Percentiles rank a stretch among this genome's conserved stretches.
Conservation (phyloP, 2,888 invertebrate genomes). For the Baronia brevicornis region DNA sequence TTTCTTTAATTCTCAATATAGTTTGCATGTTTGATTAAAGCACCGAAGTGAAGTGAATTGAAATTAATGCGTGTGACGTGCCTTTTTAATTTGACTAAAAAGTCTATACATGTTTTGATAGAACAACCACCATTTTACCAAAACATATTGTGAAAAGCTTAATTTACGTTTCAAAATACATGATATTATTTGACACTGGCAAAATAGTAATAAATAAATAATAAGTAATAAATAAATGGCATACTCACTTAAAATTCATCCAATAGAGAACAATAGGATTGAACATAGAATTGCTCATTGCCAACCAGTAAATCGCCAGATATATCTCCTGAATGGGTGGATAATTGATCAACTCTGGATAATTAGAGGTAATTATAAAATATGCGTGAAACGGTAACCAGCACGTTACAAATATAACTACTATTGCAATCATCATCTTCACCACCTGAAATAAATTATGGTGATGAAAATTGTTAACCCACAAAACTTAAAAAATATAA, state of each 20-base stretch:
- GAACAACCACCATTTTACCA: too few relatives aligned
- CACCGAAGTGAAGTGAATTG: too few relatives aligned
- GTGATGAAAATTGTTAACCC: background rate
- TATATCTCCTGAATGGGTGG: constrained; percentile 86
- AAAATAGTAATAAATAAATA: background rate
- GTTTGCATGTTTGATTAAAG: too few relatives aligned
- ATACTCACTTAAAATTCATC: constrained; percentile 89
- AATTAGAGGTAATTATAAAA: constrained; percentile 84
- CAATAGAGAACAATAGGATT: constrained; percentile 93
- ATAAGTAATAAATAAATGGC: background rate
- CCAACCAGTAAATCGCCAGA: constrained; percentile 88
- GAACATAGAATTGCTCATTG: constrained; percentile 95
- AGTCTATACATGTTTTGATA: too few relatives aligned
- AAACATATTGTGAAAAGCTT: background rate
- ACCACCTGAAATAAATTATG: constrained; percentile 8
- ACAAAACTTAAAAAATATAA: too few relatives aligned
- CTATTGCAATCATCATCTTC: constrained; percentile 93
- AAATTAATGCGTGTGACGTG: too few relatives aligned
- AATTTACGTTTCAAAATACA: background rate
- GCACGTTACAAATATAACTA: constrained; percentile 89
- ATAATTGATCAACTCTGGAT: constrained; percentile 79
- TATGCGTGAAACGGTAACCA: constrained; percentile 92
- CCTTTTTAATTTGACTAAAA: too few relatives aligned
- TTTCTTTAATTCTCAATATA: too few relatives aligned
- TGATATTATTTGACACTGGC: background rate